These are phyloP conservation scores for Pan troglodytes DNA, from an alignment of 2,113 vertebrate genomes.

Conservation along the genomic window NHGRI_mPanTro3-v2.1_pri NC_072411.2:78140001-78140500, in stretches of 20 bases:
- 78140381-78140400: conserved; percentile 60
- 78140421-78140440: conserved; percentile 46
- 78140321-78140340: conserved; percentile 50
- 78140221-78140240: background rate
- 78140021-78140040: conserved; percentile 1
- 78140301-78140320: background rate
- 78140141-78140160: background rate
- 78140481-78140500: conserved; percentile 77
- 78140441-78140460: conserved; percentile 64
- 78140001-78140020: conserved; percentile 61
- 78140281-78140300: background rate
- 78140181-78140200: background rate
- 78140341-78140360: background rate
- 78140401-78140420: background rate
- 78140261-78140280: rapidly evolving
- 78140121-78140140: conserved; percentile 4
- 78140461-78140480: conserved; percentile 62
- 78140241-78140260: background rate
- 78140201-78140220: background rate
- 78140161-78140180: background rate
- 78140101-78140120: background rate
- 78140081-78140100: background rate
- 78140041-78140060: background rate
- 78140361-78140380: conserved; percentile 52
- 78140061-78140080: background rate